Evolutionary conservation across 2,888 invertebrate species (phyloP).

Genomic region (Dryococelus australis): DNA sequence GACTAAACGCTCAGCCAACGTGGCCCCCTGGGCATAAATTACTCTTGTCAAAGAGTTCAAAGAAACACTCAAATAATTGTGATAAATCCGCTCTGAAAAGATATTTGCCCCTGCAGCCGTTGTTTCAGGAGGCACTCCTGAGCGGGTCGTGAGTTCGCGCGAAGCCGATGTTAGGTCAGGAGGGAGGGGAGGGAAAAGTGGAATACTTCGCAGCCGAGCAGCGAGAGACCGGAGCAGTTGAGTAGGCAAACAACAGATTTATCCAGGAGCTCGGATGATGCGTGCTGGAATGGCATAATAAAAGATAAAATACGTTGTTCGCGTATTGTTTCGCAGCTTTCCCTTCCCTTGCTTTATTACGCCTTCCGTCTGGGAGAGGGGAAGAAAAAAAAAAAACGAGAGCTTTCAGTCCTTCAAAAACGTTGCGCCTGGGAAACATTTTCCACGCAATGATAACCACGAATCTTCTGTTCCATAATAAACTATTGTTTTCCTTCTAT

Average conservation of each 20-base stretch:
- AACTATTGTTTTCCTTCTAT: background rate
- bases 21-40: too few species aligned
- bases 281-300: background rate
- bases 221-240: background rate
- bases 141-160: background rate
- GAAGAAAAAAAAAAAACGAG: background rate
- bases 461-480: background rate
- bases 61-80: too few species aligned
- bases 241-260: background rate
- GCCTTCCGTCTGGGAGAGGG: background rate
- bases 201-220: background rate
- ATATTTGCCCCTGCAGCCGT: too few species aligned
- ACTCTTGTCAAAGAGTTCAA: too few species aligned
- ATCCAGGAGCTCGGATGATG: slow-evolving; percentile 8
- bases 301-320: slow-evolving; percentile 3
- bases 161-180: too few species aligned
- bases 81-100: too few species aligned
- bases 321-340: slow-evolving; percentile 5
- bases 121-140: too few species aligned
- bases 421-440: background rate
- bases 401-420: background rate
- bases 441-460: background rate
- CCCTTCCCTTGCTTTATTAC: background rate
- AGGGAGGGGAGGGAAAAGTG: background rate
- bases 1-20: too few species aligned